These are phyloP conservation scores for Chionodraco myersi DNA, from an alignment of 2,113 vertebrate species.

Conservation along the genomic window DNA sequence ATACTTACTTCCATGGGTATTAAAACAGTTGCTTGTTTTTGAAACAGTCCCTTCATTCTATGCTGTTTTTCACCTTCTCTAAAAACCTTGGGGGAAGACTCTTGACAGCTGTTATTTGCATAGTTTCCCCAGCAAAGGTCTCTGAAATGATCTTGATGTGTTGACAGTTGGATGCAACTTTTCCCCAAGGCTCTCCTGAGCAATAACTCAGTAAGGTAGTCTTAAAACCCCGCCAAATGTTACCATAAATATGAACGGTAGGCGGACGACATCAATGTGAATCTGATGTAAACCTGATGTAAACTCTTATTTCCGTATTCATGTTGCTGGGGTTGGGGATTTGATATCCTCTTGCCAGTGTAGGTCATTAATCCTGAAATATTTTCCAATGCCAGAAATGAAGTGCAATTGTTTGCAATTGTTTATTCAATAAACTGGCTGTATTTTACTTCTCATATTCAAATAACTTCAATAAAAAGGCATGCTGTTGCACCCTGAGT, in stretches of 20 bases:
- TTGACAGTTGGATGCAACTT: constrained; percentile 46
- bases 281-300: constrained; percentile 3
- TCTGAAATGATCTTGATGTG: constrained; percentile 54
- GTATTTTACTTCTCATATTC: neutral
- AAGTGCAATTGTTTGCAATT: neutral
- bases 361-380: neutral
- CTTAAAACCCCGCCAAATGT: neutral
- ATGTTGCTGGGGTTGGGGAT: neutral
- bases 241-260: constrained; percentile 11
- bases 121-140: constrained; percentile 42
- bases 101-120: constrained; percentile 66
- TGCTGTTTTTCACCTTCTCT: constrained; percentile 27
- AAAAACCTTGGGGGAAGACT: constrained; percentile 33
- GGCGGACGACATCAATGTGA: constrained; percentile 3
- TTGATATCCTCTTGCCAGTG: neutral
- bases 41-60: constrained; percentile 36
- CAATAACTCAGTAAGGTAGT: constrained; percentile 38
- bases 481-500: neutral
- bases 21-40: constrained; percentile 32
- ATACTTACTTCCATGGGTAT: constrained; percentile 47
- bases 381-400: neutral
- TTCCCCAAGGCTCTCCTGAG: constrained; percentile 42
- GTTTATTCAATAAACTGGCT: constrained; percentile 7
- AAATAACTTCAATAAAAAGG: neutral
- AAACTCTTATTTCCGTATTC: neutral